Evolutionary conservation across 2,113 vertebrate genomes (phyloP), one percentile per base, ranked within the genome.

Genomic region (Potamarius usumacintae): DNA sequence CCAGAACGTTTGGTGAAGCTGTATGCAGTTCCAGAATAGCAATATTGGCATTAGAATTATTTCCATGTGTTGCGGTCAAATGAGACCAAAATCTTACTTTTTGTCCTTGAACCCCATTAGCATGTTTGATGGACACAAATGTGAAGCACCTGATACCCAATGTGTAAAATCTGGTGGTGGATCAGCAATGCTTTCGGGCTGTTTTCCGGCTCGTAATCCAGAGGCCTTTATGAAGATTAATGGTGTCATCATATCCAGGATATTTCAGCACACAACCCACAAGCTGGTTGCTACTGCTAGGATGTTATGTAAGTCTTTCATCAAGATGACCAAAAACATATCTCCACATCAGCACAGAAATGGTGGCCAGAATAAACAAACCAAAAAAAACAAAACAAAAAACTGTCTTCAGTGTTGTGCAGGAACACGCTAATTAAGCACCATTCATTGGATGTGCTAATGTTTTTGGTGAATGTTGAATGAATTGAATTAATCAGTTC

Each of bases 151-250:
- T 80, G 78, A 42, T 62, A 42, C 57, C 57, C 57, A 81, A 7
- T 81, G 34, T 42, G 53, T 80, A 58, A 80, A 80, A 58, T 20
- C 22, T 57, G 57, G 57, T 42, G 27, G 18, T 62, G 27, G 27
- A 80, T 57, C 27, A 57, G 25, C 17, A 12, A 34, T 27, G 52
- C 78, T 20, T 34, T 34, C 10, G 15, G 17, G 17, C 7, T 18
- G n/a, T 58, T 58, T 58, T 80, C 25, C 17, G 27, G 15, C 78
- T 80, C 27, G 78, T 58, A 55, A 55, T 80, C 78, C 78, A 58
- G 53, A 57, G 25, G 55, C 52, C 58, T 17, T 34, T 58, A 80
- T 80, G 8, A 80, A 80, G 78, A 80, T 80, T 80, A 80, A 80
- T 80, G 78, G 27, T 7, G 0, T 20, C 52, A 57, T 79, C 57